Base-by-base conservation (phyloP, 1,140 invertebrate genomes). In the Frieseomelitta varia region DNA sequence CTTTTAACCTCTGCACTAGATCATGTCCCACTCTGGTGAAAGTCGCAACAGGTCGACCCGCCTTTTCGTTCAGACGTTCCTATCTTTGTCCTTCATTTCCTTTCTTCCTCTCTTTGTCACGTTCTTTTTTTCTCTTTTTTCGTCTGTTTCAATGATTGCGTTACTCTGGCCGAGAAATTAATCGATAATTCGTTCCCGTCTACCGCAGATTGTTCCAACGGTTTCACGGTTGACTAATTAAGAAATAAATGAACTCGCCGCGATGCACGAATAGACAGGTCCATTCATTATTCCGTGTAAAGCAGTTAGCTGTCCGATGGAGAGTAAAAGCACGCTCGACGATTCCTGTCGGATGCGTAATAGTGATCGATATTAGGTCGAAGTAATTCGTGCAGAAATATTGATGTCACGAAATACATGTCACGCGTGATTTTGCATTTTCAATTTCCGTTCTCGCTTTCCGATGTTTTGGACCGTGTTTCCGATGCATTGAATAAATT, bases 221-320 rank as follows among this genome's bases (percentile, higher is more conserved):
- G 55, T 79, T 79, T 72, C 67, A 72, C 81, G 81, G 81, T 78
- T 78, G 67, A 51, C 63, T 85, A 85, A 85, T 88, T 79, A 72
- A 85, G 63, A 87, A 69, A 72, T 63, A 39, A 80, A 81, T 27
- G 74, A 88, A 79, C 65, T 51, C 75, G 51, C 17, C 74, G 24
- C 51, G 74, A 67, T 55, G 69, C 72, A 67, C 85, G 74, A 61
- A 53, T 24, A 55, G 56, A 87, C 76, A 61, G 76, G 75, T 81
- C 78, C 86, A 85, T 88, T 88, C 83, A 61, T 85, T 82, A 85
- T 27, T 69, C 77, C 51, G 24, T 27, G 73, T 24, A 77, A 56
- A 75, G 24, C 34, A 72, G 34, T 55, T 47, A n/a, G 19, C 14
- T 67, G 55, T 39, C 71, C 55, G 77, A 78, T 79, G 69, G 68